A percentile compares a stretch with the other conserved stretches of the same genome.
phyloP scores from a whole-genome alignment of 1,140 invertebrate genomes.

The Augochlora pura region DNA sequence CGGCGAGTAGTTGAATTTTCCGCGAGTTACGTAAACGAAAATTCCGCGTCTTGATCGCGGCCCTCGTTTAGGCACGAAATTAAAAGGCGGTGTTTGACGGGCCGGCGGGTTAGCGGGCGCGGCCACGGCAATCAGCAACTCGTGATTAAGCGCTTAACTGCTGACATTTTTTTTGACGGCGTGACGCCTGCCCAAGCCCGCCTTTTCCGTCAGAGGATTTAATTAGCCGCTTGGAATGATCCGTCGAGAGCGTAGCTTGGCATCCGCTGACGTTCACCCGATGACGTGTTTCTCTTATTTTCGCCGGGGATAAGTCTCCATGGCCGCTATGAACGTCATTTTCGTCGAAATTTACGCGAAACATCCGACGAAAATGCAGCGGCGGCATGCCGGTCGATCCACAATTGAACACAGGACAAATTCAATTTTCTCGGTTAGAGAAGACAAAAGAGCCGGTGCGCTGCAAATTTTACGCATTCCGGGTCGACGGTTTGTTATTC shows the following conservation, averaged over 20 bases:
- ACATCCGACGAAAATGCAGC: background rate
- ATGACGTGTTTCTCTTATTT: background rate
- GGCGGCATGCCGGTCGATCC: background rate
- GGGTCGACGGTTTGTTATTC: background rate
- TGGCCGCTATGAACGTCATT: background rate
- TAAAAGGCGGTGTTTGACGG: conserved; percentile 20
- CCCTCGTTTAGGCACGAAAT: background rate
- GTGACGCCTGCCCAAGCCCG: background rate
- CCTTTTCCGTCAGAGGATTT: conserved; percentile 25
- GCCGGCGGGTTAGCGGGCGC: background rate
- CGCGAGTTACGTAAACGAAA: background rate
- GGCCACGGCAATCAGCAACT: conserved; percentile 28
- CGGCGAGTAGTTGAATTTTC: too few species aligned
- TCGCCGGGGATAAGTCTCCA: background rate
- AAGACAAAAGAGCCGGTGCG: background rate
- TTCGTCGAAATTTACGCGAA: background rate
- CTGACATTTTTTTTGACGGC: conserved; percentile 18
- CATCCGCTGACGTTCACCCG: background rate
- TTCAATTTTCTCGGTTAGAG: background rate
- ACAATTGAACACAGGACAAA: background rate
- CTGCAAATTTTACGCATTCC: background rate
- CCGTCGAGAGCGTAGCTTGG: background rate
- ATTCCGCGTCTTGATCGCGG: background rate
- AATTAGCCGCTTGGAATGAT: conserved; percentile 38
- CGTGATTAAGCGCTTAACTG: conserved; percentile 43